A percentile compares a stretch with the other conserved stretches of the same genome.
Evolutionary conservation across 1,140 invertebrate species (phyloP).

Genomic region (Metopolophium dirhodum): DNA sequence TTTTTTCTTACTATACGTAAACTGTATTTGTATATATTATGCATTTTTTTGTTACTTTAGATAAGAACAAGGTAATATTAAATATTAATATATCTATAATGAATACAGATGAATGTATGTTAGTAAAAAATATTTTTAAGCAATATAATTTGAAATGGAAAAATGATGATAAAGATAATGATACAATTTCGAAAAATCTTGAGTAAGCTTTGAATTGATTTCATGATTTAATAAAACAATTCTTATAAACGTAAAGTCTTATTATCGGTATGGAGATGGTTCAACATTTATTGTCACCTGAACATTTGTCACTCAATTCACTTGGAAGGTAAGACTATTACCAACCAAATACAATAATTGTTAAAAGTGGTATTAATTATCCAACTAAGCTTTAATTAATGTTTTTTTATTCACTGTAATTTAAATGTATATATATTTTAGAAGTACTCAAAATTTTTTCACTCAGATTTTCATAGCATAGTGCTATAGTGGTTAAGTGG

Average conservation of each 20-base stretch:
- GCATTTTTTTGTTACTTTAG: constrained; percentile 9
- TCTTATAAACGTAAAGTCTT: background rate
- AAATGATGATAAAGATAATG: constrained; percentile 2
- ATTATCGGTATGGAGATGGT: background rate
- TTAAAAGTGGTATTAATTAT: background rate
- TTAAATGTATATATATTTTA: no score
- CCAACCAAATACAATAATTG: background rate
- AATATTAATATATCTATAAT: constrained; percentile 3
- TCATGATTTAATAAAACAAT: background rate
- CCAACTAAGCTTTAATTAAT: no score
- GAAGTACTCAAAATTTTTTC: no score
- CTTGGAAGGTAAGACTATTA: background rate
- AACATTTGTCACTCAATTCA: background rate
- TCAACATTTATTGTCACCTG: background rate
- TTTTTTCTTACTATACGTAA: background rate
- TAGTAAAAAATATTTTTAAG: constrained; percentile 27
- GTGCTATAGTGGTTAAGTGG: no score
- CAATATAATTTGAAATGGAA: constrained; percentile 40
- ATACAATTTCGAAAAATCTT: constrained; percentile 1
- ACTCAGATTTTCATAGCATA: no score
- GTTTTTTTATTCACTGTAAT: no score
- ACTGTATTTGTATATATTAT: background rate
- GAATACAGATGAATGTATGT: background rate
- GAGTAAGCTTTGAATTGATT: constrained; percentile 4
- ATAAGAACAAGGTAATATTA: constrained; percentile 8